Base-by-base conservation (phyloP, 1,140 invertebrate species). In the Lycorma delicatula region DNA sequence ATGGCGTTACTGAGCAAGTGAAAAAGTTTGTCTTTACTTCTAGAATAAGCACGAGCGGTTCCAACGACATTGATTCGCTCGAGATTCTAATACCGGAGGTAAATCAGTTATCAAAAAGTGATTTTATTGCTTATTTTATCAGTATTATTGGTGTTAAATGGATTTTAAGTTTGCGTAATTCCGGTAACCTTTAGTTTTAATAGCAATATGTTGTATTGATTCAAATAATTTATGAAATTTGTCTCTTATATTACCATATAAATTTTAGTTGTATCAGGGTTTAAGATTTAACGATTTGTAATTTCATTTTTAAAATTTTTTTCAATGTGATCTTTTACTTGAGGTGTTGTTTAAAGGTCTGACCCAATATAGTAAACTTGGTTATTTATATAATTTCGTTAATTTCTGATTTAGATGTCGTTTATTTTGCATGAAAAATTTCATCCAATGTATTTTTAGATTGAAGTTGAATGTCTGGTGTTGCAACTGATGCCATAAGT, bases 31-130 rank as follows among this genome's bases (percentile, higher is more conserved):
- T 44, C 1, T 44, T 44, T 44, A 20, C 41, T 44, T 44, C 41
- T 16, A 16, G 16, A 16, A 16, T 44, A 44, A 44, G 23, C 23
- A 16, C 16, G 7, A 44, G 41, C 23, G 41, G 41, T 16, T 20
- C 9, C 7, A 44, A 44, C 41, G 41, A 44, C 41, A 22, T 44
- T 44, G 41, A 44, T 16, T 44, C 41, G 23, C 23, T 44, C 7
- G 41, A 44, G 23, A 44, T 44, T 44, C 41, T 44, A 16, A 44
- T 44, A 20, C 41, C 41, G 18, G 41, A 44, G 41, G 41, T 44
- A 44, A 44, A 16, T 44, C 18, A 20, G 18, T 9, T 34, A 20
- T 44, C 41, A 44, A 1, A n/a, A n/a, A n/a, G n/a, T n/a, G n/a
- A n/a, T n/a, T 44, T 44, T 44, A 6, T 1, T 20, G 6, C 23